A percentile compares a stretch with the other conserved stretches of the same genome.
Evolutionary conservation across 2,888 invertebrate species (phyloP).

Genomic region (Kuschelorhynchus macadamiae): DNA sequence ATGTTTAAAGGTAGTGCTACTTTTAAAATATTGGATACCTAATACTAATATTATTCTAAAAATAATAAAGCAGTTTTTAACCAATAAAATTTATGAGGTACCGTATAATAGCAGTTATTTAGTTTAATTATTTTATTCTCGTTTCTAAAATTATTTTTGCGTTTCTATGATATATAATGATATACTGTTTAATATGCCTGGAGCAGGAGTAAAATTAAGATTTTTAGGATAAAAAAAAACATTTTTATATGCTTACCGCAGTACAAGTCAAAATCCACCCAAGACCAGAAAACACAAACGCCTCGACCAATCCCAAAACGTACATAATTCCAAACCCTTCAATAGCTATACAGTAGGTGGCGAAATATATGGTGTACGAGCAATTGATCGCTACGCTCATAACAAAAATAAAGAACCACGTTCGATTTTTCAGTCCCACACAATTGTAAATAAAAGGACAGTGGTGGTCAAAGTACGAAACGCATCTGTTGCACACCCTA

Average conservation of each 20-base stretch:
- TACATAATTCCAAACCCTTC: conserved; percentile 90
- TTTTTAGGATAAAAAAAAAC: too few relatives aligned
- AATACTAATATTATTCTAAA: too few relatives aligned
- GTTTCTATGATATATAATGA: too few relatives aligned
- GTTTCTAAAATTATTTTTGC: too few relatives aligned
- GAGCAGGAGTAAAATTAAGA: too few relatives aligned
- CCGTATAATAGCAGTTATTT: too few relatives aligned
- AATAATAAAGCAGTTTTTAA: too few relatives aligned
- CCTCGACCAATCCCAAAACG: conserved; percentile 85
- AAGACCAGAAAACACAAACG: conserved; percentile 86
- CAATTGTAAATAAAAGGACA: conserved; percentile 97
- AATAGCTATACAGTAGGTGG: conserved; percentile 86
- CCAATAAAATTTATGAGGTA: too few relatives aligned
- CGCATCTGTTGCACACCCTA: conserved; percentile 86
- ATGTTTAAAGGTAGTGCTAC: too few relatives aligned
- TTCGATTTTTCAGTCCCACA: conserved; percentile 90
- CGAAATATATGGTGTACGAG: conserved; percentile 89
- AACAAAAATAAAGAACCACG: conserved; percentile 94
- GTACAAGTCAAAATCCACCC: conserved; percentile 91
- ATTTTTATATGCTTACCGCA: conserved; percentile 80
- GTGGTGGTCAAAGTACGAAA: conserved; percentile 92
- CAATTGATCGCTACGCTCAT: conserved; percentile 91
- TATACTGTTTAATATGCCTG: too few relatives aligned
- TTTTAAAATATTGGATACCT: too few relatives aligned
- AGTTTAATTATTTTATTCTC: too few relatives aligned